These are phyloP conservation scores for Oryzias curvinotus DNA, from an alignment of 2,113 vertebrate species.

Conservation along the genomic window DNA sequence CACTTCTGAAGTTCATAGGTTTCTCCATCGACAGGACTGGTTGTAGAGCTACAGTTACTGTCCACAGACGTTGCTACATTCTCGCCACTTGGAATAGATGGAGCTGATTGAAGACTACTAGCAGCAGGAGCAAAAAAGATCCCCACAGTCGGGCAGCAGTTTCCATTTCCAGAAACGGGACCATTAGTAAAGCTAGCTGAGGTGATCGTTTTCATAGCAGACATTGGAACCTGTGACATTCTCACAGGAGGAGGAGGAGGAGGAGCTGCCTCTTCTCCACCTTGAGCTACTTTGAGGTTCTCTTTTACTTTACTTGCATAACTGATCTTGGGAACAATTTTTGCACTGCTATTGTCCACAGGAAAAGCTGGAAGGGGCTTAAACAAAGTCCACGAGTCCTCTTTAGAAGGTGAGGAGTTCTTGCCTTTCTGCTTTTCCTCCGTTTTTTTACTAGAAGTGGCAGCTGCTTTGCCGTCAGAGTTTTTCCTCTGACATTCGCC, in stretches of 20 bases:
- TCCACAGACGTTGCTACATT: constrained; percentile 83
- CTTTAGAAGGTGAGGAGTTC: constrained; percentile 85
- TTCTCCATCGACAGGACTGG: constrained; percentile 73
- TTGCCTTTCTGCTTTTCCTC: constrained; percentile 95
- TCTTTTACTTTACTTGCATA: constrained; percentile 99
- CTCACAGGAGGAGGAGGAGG: constrained; percentile 85
- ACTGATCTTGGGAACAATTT: constrained; percentile 99
- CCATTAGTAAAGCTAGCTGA: constrained; percentile 95
- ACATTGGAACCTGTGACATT: constrained; percentile 96
- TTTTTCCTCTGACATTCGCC: constrained; percentile 86
- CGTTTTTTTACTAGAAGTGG: constrained; percentile 84
- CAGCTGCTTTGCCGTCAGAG: constrained; percentile 85
- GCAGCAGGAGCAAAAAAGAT: constrained; percentile 88
- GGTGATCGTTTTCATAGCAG: constrained; percentile 97
- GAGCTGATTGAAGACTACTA: constrained; percentile 81
- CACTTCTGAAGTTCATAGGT: constrained; percentile 88
- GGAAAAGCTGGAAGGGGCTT: constrained; percentile 98
- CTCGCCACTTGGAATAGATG: constrained; percentile 80
- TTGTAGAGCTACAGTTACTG: constrained; percentile 68
- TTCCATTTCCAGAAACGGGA: constrained; percentile 87
- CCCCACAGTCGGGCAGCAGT: constrained; percentile 78
- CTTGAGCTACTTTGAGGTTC: constrained; percentile 95
- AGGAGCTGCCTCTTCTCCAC: constrained; percentile 78
- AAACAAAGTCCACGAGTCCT: constrained; percentile 98
- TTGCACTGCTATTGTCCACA: constrained; percentile 99